A percentile compares a stretch with the other conserved stretches of the same genome.
These are phyloP conservation scores for Acanthurus tractus DNA, from an alignment of 2,797 vertebrate species.

Conservation along the genomic window DNA sequence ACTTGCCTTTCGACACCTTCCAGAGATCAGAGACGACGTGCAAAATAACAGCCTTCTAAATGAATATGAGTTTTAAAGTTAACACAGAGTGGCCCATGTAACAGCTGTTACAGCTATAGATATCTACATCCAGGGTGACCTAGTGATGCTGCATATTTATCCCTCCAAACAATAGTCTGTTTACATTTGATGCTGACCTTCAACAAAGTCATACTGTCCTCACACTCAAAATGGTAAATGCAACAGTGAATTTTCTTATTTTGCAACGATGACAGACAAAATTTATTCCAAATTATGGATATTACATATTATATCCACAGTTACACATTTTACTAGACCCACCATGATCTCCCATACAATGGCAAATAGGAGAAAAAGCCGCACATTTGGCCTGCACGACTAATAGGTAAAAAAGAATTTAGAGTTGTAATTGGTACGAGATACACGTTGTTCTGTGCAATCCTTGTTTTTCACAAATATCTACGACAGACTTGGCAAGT, in stretches of 20 bases:
- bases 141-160: neutral
- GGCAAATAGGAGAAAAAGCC: too few relatives aligned
- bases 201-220: neutral
- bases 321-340: too few relatives aligned
- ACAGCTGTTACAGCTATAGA: neutral
- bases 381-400: neutral
- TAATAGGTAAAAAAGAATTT: too few relatives aligned
- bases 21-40: neutral
- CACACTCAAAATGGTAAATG: neutral
- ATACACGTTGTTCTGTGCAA: too few relatives aligned
- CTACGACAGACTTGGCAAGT: too few relatives aligned
- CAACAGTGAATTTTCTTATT: neutral
- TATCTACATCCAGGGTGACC: neutral
- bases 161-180: neutral
- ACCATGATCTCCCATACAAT: too few relatives aligned
- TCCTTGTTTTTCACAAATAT: too few relatives aligned
- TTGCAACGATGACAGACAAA: neutral
- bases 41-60: neutral
- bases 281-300: too few relatives aligned
- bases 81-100: neutral
- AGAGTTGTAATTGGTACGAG: too few relatives aligned
- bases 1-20: neutral
- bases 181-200: neutral
- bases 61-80: neutral
- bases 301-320: too few relatives aligned